phyloP scores from a whole-genome alignment of 37 sponge, comb jelly and placozoan species.

The Hormiphora californensis region DNA sequence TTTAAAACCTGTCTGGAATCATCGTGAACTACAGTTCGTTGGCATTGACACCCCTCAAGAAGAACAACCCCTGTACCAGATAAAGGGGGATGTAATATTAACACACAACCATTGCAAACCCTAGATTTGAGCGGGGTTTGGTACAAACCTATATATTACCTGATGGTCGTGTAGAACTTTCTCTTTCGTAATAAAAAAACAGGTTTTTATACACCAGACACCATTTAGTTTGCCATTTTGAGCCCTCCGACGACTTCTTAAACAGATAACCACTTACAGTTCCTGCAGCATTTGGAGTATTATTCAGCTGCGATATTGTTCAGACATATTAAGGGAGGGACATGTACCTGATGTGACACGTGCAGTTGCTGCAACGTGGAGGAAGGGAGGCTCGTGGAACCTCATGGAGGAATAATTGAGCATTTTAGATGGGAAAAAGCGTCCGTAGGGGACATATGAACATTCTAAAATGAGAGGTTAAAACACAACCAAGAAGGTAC shows the following conservation, averaged over 20 bases:
- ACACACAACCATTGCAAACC: too few species aligned
- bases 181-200: constrained; percentile 30
- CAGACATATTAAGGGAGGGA: neutral
- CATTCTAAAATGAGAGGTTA: too few species aligned
- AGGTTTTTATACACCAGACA: neutral
- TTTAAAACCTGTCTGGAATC: constrained; percentile 19
- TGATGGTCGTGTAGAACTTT: neutral
- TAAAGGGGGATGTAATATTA: too few species aligned
- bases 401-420: constrained; percentile 22
- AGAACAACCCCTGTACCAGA: neutral
- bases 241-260: constrained; percentile 24
- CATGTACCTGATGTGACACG: neutral
- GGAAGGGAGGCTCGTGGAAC: constrained; percentile 4
- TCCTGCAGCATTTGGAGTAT: neutral
- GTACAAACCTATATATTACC: too few species aligned
- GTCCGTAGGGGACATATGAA: too few species aligned
- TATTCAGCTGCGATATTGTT: neutral
- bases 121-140: too few species aligned
- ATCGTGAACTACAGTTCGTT: constrained; percentile 18
- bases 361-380: constrained; percentile 27
- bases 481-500: too few species aligned
- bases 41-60: neutral
- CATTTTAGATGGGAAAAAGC: too few species aligned
- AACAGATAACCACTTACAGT: neutral
- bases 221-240: constrained; percentile 37